A percentile compares a stretch with the other conserved stretches of the same genome.
These are phyloP conservation scores for Sebastes miniatus DNA, from an alignment of 2,797 vertebrate species.

Conservation along the genomic window DNA sequence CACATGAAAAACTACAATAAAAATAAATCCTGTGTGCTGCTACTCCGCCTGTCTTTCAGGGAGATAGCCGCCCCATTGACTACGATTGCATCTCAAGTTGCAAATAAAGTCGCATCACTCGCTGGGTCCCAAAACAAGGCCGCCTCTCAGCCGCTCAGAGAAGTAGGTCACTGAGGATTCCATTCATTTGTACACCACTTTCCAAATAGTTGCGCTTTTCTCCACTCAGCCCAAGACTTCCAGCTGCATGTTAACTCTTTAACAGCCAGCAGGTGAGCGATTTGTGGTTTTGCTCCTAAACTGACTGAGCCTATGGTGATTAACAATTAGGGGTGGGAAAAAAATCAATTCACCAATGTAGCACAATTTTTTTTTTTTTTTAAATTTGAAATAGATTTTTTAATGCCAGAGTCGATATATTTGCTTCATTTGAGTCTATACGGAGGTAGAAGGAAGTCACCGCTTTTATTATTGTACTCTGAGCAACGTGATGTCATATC, in stretches of 20 bases:
- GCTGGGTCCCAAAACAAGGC: conserved; percentile 72
- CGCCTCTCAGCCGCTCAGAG: conserved; percentile 67
- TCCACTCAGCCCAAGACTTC: conserved; percentile 68
- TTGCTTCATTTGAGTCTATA: too few relatives aligned
- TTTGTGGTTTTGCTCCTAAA: neutral
- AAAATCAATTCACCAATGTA: too few relatives aligned
- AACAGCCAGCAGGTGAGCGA: neutral
- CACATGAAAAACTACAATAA: conserved; percentile 7
- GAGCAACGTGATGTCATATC: too few relatives aligned
- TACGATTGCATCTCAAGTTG: conserved; percentile 41
- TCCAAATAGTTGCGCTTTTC: conserved; percentile 79
- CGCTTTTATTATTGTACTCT: too few relatives aligned
- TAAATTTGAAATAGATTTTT: too few relatives aligned
- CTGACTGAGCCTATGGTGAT: neutral
- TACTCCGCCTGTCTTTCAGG: neutral
- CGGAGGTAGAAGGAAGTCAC: too few relatives aligned
- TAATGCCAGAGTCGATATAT: too few relatives aligned
- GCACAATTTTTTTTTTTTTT: too few relatives aligned
- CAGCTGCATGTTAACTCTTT: conserved; percentile 75
- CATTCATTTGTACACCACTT: conserved; percentile 79
- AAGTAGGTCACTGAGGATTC: conserved; percentile 83
- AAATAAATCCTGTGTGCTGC: conserved; percentile 3
- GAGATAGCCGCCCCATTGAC: conserved; percentile 20
- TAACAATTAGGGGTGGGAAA: neutral
- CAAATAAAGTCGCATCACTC: conserved; percentile 64